Evolutionary conservation across 2,113 vertebrate genomes (phyloP).

Genomic region (Falco punctatus): DNA sequence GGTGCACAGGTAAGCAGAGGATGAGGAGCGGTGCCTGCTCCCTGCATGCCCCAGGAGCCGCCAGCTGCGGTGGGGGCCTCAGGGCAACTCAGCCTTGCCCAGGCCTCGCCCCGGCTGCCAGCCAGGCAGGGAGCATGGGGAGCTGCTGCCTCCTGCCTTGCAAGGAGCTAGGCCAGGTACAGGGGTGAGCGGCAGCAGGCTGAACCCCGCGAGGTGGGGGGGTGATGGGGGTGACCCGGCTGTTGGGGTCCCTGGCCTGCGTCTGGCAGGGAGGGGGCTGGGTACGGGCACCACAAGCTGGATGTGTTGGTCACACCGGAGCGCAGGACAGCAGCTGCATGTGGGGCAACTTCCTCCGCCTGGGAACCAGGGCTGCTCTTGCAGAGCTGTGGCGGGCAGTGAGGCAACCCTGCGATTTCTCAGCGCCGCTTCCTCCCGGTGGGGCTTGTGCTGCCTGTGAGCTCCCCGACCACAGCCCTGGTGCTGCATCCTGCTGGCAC

Average conservation of each 20-base stretch:
- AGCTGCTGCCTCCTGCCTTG: not conserved
- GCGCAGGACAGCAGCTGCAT: accelerated
- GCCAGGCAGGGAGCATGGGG: not conserved
- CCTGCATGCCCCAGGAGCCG: not conserved
- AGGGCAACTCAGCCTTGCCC: not conserved
- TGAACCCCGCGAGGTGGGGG: not conserved
- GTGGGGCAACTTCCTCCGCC: slow-evolving; percentile 40
- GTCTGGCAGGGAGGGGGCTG: accelerated
- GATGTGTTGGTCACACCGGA: not conserved
- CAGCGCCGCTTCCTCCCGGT: not conserved
- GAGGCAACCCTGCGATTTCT: slow-evolving; percentile 27
- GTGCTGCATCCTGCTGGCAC: accelerated
- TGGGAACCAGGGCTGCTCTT: not conserved
- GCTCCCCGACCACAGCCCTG: accelerated
- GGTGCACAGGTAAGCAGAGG: not conserved
- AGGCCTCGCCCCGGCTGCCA: accelerated
- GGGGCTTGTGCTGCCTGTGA: accelerated
- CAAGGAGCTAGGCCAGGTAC: not conserved
- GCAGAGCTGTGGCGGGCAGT: not conserved
- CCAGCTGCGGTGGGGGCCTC: not conserved
- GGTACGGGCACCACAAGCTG: accelerated
- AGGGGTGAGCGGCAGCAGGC: not conserved
- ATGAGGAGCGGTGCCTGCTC: not conserved
- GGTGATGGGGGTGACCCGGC: not conserved
- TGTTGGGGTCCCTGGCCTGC: not conserved